These are phyloP conservation scores for Acholoe squamosa DNA, from an alignment of 2,888 invertebrate species.

Conservation along the genomic window DNA sequence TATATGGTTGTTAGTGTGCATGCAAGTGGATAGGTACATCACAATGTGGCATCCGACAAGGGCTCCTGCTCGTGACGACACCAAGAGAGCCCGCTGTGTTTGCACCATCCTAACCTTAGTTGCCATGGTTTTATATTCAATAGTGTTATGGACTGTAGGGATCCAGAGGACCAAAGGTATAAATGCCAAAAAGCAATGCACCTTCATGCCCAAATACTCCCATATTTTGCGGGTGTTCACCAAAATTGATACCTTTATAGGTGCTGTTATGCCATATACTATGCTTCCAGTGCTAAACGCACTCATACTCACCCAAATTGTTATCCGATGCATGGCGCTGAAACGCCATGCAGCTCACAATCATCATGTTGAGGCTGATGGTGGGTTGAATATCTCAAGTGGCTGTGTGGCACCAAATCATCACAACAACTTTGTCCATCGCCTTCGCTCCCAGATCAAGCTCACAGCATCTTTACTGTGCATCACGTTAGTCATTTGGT, in stretches of 20 bases:
- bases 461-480: constrained; percentile 30
- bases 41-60: constrained; percentile 54
- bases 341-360: constrained; percentile 7
- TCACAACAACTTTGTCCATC: constrained; percentile 8
- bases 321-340: constrained; percentile 51
- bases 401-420: neutral
- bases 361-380: neutral
- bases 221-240: constrained; percentile 39
- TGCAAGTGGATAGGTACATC: constrained; percentile 57
- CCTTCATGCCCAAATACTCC: neutral
- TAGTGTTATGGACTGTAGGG: constrained; percentile 28
- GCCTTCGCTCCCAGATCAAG: constrained; percentile 44
- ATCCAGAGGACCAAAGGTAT: constrained; percentile 34
- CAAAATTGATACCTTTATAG: constrained; percentile 51
- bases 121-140: constrained; percentile 26
- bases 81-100: neutral
- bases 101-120: constrained; percentile 38
- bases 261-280: constrained; percentile 56
- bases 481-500: constrained; percentile 45
- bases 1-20: constrained; percentile 53
- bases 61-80: neutral
- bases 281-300: constrained; percentile 52
- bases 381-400: neutral
- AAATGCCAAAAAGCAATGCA: constrained; percentile 37
- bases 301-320: constrained; percentile 48